Percentiles rank a stretch among this genome's conserved stretches.
Evolutionary conservation across 2,888 invertebrate genomes (phyloP).

Genomic region (Lasioglossum marginatum): DNA sequence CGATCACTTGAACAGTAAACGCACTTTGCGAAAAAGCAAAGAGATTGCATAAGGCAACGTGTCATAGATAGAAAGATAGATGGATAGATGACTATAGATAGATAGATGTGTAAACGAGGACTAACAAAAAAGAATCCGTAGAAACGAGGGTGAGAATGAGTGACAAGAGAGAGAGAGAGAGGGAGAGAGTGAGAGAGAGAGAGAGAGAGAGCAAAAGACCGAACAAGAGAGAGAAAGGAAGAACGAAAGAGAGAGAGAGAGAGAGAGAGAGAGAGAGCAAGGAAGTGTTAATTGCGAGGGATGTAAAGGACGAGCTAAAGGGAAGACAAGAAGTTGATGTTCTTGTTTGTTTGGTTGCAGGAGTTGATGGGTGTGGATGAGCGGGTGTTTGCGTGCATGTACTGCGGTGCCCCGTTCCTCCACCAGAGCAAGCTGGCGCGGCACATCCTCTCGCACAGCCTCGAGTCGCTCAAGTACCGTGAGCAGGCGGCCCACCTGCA

Average conservation of each 20-base stretch:
- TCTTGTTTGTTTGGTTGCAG: constrained; percentile 95
- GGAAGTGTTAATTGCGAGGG: constrained; percentile 47
- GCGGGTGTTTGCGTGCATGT: constrained; percentile 92
- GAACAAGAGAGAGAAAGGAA: constrained; percentile 9
- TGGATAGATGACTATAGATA: constrained; percentile 40
- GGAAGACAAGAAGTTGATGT: constrained; percentile 95
- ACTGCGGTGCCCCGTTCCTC: constrained; percentile 95
- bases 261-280: constrained; percentile 29
- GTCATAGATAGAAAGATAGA: constrained; percentile 34
- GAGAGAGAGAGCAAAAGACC: background rate
- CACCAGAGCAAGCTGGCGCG: constrained; percentile 96
- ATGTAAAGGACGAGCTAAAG: constrained; percentile 58
- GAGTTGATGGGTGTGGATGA: constrained; percentile 92
- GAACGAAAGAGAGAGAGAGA: constrained; percentile 16
- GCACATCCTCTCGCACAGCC: constrained; percentile 94
- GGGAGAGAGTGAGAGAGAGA: constrained; percentile 14
- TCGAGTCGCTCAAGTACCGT: constrained; percentile 94
- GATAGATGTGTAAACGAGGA: constrained; percentile 24
- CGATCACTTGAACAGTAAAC: constrained; percentile 52
- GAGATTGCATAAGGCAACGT: constrained; percentile 22
- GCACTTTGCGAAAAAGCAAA: constrained; percentile 28
- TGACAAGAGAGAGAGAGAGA: constrained; percentile 21
- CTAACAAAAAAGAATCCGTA: constrained; percentile 5
- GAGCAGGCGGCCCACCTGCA: constrained; percentile 88
- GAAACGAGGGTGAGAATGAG: constrained; percentile 24